Evolutionary conservation across 2,113 vertebrate genomes (phyloP).

Genomic region (Delphinapterus leucas): DNA sequence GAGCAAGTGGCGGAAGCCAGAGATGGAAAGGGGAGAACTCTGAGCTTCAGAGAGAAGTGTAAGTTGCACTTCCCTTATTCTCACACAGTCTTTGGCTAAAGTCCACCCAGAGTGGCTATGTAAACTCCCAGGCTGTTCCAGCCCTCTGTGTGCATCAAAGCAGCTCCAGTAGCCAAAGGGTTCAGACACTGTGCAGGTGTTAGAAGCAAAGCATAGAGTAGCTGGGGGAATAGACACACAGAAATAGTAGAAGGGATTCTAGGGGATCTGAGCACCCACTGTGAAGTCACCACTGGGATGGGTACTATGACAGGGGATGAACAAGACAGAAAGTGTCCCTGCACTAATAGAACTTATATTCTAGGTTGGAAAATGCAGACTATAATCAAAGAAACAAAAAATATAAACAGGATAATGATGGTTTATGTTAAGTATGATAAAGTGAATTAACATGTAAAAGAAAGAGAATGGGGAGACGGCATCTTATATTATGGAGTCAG

Average conservation of each 20-base stretch:
- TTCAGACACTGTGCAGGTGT: background rate
- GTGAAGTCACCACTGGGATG: background rate
- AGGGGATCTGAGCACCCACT: background rate
- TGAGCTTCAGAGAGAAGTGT: background rate
- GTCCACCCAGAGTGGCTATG: background rate
- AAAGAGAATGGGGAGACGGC: background rate
- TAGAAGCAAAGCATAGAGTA: background rate
- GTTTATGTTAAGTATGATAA: background rate
- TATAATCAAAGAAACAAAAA: background rate
- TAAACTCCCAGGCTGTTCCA: background rate
- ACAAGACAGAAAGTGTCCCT: background rate
- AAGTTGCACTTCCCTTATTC: background rate
- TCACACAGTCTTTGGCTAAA: background rate
- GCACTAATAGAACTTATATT: background rate
- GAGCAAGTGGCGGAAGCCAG: background rate
- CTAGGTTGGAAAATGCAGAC: background rate
- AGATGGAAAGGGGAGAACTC: background rate
- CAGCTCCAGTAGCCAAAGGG: background rate
- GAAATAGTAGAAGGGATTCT: background rate
- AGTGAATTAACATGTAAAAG: background rate
- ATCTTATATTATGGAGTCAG: background rate
- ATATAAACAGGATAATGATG: background rate
- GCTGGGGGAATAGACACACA: background rate
- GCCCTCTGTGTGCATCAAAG: background rate
- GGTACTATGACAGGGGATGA: background rate